phyloP scores from a whole-genome alignment of 2,797 vertebrate species.

The Acanthurus leucopareius region DNA sequence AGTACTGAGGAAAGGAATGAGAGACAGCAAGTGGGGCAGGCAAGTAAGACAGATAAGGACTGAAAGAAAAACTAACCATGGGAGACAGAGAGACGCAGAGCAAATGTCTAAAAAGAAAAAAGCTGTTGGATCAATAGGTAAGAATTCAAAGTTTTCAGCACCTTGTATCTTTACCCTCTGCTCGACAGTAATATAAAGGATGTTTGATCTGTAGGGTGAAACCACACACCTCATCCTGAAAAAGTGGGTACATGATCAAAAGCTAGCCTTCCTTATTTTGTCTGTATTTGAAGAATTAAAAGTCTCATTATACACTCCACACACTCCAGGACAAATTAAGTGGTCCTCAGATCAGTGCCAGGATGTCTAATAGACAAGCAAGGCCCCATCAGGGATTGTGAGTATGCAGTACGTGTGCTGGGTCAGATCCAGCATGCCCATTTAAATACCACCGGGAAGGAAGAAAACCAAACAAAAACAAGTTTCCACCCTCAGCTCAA shows the following conservation, averaged over 20 bases:
- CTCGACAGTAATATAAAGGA: conserved; percentile 4
- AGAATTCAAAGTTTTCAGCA: background rate
- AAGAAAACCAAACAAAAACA: conserved; percentile 70
- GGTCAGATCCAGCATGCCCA: conserved; percentile 74
- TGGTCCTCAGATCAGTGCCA: conserved; percentile 47
- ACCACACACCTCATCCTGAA: conserved; percentile 3
- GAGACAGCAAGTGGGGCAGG: conserved; percentile 56
- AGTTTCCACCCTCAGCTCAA: conserved; percentile 46
- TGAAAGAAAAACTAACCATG: conserved; percentile 52
- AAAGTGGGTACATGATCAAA: conserved; percentile 1
- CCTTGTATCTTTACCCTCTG: conserved; percentile 13
- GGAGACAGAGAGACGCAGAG: conserved; percentile 39
- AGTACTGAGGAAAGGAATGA: conserved; percentile 62
- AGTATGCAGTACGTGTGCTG: conserved; percentile 73
- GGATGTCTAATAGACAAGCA: conserved; percentile 64
- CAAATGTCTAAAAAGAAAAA: conserved; percentile 18
- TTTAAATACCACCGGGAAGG: conserved; percentile 67
- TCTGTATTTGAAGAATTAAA: conserved; percentile 27
- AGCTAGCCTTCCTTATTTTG: background rate
- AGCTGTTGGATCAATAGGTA: conserved; percentile 22
- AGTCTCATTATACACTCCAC: conserved; percentile 20
- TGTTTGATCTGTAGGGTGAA: conserved; percentile 1
- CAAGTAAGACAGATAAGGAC: conserved; percentile 58
- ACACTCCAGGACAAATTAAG: conserved; percentile 22
- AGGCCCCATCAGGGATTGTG: conserved; percentile 49